These are phyloP conservation scores for Chamaea fasciata DNA, from an alignment of 2,113 vertebrate species.

Conservation along the genomic window DNA sequence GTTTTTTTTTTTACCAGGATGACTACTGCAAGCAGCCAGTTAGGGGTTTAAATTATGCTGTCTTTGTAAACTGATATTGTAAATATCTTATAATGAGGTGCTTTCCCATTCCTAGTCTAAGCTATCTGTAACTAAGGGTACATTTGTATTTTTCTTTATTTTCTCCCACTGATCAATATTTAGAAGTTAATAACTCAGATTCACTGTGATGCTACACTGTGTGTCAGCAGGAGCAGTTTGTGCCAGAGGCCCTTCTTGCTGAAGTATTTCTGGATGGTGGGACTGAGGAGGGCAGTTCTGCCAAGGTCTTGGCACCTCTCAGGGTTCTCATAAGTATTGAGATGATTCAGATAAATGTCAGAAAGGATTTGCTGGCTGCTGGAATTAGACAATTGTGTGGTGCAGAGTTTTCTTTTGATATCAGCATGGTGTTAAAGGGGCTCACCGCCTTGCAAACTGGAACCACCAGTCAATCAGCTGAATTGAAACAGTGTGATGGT, in stretches of 20 bases:
- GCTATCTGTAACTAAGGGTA: background rate
- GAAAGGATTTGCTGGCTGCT: slow-evolving; percentile 18
- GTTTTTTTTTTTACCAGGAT: background rate
- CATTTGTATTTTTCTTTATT: background rate
- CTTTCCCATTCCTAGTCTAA: background rate
- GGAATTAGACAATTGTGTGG: background rate
- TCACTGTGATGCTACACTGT: background rate
- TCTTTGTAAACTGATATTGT: background rate
- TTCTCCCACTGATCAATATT: background rate
- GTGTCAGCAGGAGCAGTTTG: background rate
- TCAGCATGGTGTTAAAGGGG: background rate
- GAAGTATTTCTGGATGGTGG: background rate
- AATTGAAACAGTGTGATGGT: background rate
- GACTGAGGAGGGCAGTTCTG: background rate
- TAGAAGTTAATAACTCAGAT: background rate
- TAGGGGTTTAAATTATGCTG: background rate
- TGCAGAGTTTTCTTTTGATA: slow-evolving; percentile 2
- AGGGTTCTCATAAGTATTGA: background rate
- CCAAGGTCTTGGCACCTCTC: background rate
- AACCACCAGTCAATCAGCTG: background rate
- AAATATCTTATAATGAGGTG: background rate
- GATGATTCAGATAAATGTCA: background rate
- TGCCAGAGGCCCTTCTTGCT: background rate
- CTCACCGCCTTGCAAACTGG: background rate
- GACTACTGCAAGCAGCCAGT: background rate